Conservation (phyloP, 2,888 invertebrate genomes). For the Acleris literana region DNA sequence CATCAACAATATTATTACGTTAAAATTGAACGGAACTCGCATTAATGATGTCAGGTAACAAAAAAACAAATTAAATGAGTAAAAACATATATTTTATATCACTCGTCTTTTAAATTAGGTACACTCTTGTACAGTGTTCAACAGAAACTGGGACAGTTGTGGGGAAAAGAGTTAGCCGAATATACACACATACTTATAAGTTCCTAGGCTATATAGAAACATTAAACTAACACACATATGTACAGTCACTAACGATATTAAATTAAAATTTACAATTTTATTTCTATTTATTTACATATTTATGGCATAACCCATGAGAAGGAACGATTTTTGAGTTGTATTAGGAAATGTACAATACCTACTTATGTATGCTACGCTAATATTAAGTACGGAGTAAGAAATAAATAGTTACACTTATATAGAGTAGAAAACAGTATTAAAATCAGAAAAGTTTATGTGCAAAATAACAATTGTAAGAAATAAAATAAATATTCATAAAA, state of each 20-base stretch:
- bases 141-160: slow-evolving; percentile 55
- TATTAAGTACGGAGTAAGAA: slow-evolving; percentile 60
- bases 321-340: slow-evolving; percentile 51
- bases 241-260: slow-evolving; percentile 44
- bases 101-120: slow-evolving; percentile 69
- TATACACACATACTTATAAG: slow-evolving; percentile 66
- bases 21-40: no score
- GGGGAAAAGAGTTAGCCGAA: slow-evolving; percentile 54
- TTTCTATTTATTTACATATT: slow-evolving; percentile 29
- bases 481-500: no score
- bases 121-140: slow-evolving; percentile 53
- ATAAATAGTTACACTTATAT: slow-evolving; percentile 57
- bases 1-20: no score
- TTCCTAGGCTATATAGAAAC: slow-evolving; percentile 38
- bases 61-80: slow-evolving; percentile 66
- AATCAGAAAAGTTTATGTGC: neutral
- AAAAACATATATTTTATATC: slow-evolving; percentile 83
- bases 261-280: slow-evolving; percentile 39
- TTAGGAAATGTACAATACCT: slow-evolving; percentile 52
- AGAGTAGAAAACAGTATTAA: slow-evolving; percentile 42
- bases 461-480: neutral
- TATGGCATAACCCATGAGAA: slow-evolving; percentile 46
- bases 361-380: slow-evolving; percentile 31
- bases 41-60: neutral
- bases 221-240: slow-evolving; percentile 55